Percentiles rank a stretch among this genome's conserved stretches.
Conservation (phyloP, 2,113 vertebrate genomes). For the Sminthopsis crassicaudata region DNA sequence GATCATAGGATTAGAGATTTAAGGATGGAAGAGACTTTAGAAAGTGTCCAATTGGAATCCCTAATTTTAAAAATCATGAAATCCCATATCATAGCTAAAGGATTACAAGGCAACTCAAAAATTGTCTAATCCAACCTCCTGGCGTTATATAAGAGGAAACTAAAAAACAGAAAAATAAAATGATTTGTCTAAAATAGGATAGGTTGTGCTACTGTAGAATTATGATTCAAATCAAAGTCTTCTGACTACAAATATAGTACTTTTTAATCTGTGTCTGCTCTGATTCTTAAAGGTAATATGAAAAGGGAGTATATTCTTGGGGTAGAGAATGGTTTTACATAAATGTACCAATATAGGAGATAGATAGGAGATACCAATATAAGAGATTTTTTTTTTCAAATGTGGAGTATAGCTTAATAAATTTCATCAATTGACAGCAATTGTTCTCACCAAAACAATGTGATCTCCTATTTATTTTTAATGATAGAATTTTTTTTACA, state of each 20-base stretch:
- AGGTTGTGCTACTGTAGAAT: neutral
- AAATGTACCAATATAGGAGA: neutral
- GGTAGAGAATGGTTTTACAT: neutral
- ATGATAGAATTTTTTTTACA: too few species aligned
- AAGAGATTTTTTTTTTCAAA: too few species aligned
- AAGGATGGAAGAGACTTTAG: neutral
- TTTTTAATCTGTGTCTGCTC: neutral
- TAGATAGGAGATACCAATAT: too few species aligned
- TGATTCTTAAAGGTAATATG: neutral
- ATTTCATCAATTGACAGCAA: neutral
- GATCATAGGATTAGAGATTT: neutral
- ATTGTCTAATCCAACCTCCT: neutral
- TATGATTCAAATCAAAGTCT: neutral
- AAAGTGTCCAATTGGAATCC: neutral
- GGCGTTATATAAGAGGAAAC: neutral
- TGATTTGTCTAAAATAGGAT: neutral
- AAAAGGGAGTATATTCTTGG: too few species aligned
- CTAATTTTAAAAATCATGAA: neutral
- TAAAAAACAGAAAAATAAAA: neutral
- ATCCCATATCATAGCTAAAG: neutral
- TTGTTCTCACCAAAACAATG: neutral
- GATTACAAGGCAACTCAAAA: neutral
- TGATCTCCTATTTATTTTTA: neutral
- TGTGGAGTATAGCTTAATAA: neutral
- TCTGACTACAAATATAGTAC: neutral